Evolutionary conservation across 2,797 vertebrate genomes (phyloP).

Genomic region (Sebastes kiyomatsui): DNA sequence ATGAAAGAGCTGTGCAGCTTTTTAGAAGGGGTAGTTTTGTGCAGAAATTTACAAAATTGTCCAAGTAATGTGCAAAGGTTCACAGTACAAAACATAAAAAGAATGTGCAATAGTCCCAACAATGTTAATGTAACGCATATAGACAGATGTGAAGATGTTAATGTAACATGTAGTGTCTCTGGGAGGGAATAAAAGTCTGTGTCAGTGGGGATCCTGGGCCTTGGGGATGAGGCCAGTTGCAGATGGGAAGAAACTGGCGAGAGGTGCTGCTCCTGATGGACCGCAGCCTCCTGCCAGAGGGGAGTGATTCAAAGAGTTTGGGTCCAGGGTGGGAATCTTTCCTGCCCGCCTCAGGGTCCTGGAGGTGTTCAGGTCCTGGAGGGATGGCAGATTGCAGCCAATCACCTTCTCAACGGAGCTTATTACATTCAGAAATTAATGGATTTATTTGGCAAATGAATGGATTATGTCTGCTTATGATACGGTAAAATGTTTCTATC

Average conservation of each 20-base stretch:
- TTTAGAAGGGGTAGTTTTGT: background rate
- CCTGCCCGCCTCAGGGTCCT: too few relatives aligned
- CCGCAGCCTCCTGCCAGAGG: too few relatives aligned
- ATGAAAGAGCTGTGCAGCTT: background rate
- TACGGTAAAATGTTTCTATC: background rate
- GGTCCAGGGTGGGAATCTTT: too few relatives aligned
- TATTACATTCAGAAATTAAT: background rate
- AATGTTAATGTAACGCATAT: background rate
- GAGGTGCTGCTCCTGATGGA: background rate
- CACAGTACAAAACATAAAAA: background rate
- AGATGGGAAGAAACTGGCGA: background rate
- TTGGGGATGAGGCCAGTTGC: background rate
- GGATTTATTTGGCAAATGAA: background rate
- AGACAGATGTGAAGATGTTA: background rate
- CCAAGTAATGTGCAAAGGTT: background rate
- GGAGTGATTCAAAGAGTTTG: too few relatives aligned
- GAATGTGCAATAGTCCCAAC: background rate
- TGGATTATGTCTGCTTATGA: background rate
- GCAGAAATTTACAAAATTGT: background rate
- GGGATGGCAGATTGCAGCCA: background rate
- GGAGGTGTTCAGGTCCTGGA: too few relatives aligned
- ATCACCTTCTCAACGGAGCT: background rate
- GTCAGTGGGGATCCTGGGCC: background rate
- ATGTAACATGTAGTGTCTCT: background rate
- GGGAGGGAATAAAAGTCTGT: background rate